Evolutionary conservation across 2,113 vertebrate species (phyloP).

Genomic region (Ammodramus savannarum): DNA sequence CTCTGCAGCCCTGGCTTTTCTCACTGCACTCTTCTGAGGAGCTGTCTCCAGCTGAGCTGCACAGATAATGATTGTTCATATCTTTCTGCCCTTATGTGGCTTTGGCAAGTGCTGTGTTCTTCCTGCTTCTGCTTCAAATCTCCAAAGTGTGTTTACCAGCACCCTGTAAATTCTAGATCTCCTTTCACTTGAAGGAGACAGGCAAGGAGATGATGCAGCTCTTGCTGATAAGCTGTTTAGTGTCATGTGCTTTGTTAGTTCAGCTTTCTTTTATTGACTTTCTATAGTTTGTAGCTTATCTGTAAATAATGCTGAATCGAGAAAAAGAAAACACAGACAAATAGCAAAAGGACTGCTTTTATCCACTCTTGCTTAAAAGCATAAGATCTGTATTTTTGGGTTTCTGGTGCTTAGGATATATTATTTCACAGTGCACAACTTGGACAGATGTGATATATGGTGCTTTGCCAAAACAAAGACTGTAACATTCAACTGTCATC

Average conservation of each 20-base stretch:
- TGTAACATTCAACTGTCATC: not conserved
- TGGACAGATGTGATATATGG: not conserved
- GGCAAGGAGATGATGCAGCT: not conserved
- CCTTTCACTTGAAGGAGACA: not conserved
- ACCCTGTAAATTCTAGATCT: not conserved
- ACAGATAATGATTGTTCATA: not conserved
- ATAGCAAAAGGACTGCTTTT: not conserved
- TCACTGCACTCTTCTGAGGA: not conserved
- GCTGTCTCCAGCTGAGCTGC: not conserved
- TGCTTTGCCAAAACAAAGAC: not conserved
- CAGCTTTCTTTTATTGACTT: not conserved
- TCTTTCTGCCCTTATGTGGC: not conserved
- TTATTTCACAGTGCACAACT: not conserved
- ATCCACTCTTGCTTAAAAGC: not conserved
- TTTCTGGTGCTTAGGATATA: not conserved
- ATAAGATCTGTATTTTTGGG: not conserved
- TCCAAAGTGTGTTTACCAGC: not conserved
- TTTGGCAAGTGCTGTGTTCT: rapidly evolving
- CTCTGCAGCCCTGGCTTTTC: not conserved
- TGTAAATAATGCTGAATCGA: not conserved
- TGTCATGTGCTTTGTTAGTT: not conserved
- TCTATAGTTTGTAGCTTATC: not conserved
- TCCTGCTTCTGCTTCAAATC: not conserved
- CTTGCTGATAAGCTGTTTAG: not conserved
- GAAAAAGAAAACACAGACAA: not conserved